Percentiles rank a stretch among this genome's conserved stretches.
phyloP scores from a whole-genome alignment of 2,113 vertebrate species.

The Anolis sagrei region DNA sequence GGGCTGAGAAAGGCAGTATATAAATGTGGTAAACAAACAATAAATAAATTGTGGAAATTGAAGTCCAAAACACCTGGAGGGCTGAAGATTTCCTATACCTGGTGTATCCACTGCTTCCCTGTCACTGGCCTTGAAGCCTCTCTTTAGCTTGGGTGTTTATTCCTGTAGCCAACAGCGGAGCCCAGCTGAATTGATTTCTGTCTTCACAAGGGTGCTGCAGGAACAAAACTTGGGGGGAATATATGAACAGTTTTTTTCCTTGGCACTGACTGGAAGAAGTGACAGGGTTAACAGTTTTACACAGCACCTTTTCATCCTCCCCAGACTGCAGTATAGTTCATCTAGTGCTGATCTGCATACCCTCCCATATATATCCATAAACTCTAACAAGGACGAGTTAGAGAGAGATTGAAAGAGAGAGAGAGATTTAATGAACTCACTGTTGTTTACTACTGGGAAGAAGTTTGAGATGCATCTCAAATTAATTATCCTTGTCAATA shows the following conservation, averaged over 20 bases:
- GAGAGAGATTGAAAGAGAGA: neutral
- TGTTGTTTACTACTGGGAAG: neutral
- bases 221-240: neutral
- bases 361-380: neutral
- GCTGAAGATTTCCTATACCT: too few species aligned
- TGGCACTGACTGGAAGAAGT: neutral
- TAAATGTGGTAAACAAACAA: too few species aligned
- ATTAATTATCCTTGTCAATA: constrained; percentile 7
- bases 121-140: neutral
- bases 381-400: neutral
- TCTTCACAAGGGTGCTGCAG: neutral
- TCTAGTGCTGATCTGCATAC: neutral
- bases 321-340: neutral
- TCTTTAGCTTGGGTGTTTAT: neutral
- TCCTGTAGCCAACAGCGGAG: neutral
- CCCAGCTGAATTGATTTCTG: neutral
- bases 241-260: neutral
- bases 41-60: too few species aligned
- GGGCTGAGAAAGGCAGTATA: too few species aligned
- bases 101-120: neutral
- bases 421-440: neutral
- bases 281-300: neutral
- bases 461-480: neutral
- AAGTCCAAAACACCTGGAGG: too few species aligned
- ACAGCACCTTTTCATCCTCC: neutral